phyloP scores from a whole-genome alignment of 1,140 invertebrate genomes.

The Sitodiplosis mosellana region DNA sequence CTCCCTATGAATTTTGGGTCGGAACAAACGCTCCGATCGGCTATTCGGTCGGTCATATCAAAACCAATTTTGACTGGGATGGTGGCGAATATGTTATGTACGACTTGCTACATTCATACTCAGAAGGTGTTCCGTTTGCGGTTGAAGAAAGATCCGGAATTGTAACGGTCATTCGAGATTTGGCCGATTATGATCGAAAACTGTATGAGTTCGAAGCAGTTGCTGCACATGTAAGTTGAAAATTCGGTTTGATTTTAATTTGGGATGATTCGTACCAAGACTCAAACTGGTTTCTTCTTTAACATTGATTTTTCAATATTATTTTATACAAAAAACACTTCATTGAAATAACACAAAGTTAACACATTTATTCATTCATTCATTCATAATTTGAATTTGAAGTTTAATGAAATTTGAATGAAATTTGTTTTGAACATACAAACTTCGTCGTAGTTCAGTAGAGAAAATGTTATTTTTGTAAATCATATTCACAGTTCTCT shows the following conservation, averaged over 20 bases:
- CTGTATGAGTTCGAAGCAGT: conserved; percentile 67
- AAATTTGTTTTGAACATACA: too few species aligned
- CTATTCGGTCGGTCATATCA: conserved; percentile 70
- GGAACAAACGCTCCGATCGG: conserved; percentile 62
- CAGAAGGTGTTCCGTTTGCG: conserved; percentile 72
- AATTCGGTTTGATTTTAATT: too few species aligned
- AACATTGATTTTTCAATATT: background rate
- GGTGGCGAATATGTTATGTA: conserved; percentile 46
- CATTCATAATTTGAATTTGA: too few species aligned
- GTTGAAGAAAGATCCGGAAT: conserved; percentile 76
- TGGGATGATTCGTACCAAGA: background rate
- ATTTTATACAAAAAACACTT: background rate
- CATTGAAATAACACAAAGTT: too few species aligned
- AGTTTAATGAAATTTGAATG: too few species aligned
- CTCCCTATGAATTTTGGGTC: conserved; percentile 80
- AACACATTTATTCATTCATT: too few species aligned
- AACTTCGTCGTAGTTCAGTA: too few species aligned
- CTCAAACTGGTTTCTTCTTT: too few species aligned
- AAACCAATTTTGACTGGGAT: conserved; percentile 40
- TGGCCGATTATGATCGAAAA: conserved; percentile 44
- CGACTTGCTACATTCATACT: conserved; percentile 61
- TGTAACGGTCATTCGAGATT: conserved; percentile 62
- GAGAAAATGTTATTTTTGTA: too few species aligned
- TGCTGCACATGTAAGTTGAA: conserved; percentile 35
- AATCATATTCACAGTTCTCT: background rate